These are phyloP conservation scores for Drosophila tanythrix DNA, from an alignment of 2,888 invertebrate species.

Conservation along the genomic window DNA sequence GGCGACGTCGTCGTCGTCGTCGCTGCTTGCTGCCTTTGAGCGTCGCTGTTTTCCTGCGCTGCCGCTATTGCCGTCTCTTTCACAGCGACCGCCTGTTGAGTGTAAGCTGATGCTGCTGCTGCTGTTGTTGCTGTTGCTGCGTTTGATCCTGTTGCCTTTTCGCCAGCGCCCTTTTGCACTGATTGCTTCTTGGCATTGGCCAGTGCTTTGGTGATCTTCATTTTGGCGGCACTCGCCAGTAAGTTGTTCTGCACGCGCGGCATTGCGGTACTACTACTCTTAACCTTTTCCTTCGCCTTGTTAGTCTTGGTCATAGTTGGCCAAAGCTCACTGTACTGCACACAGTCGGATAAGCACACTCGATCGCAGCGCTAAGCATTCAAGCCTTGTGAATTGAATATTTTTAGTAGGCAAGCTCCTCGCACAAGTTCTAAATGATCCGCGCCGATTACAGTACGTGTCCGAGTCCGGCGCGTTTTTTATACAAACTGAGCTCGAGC, in stretches of 20 bases:
- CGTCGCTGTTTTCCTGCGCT: constrained; percentile 43
- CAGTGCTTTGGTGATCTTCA: constrained; percentile 78
- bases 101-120: constrained; percentile 24
- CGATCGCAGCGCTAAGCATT: constrained; percentile 12
- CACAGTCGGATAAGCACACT: not conserved
- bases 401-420: constrained; percentile 12
- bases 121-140: constrained; percentile 11
- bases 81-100: constrained; percentile 47
- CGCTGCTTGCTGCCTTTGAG: constrained; percentile 46
- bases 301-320: constrained; percentile 65
- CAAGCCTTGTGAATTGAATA: constrained; percentile 1
- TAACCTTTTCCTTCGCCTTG: constrained; percentile 66
- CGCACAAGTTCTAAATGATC: constrained; percentile 39
- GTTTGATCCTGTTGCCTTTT: constrained; percentile 51
- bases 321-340: not conserved
- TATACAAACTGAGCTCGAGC: constrained; percentile 69
- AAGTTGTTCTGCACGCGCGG: constrained; percentile 43
- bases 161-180: constrained; percentile 34
- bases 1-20: constrained; percentile 50
- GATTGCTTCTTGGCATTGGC: constrained; percentile 67
- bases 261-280: constrained; percentile 17
- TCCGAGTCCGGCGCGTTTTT: constrained; percentile 79
- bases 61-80: constrained; percentile 63
- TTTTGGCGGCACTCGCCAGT: constrained; percentile 79
- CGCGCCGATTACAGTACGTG: constrained; percentile 64